These are phyloP conservation scores for Neodiprion fabricii DNA, from an alignment of 1,140 invertebrate genomes.

Conservation along the genomic window DNA sequence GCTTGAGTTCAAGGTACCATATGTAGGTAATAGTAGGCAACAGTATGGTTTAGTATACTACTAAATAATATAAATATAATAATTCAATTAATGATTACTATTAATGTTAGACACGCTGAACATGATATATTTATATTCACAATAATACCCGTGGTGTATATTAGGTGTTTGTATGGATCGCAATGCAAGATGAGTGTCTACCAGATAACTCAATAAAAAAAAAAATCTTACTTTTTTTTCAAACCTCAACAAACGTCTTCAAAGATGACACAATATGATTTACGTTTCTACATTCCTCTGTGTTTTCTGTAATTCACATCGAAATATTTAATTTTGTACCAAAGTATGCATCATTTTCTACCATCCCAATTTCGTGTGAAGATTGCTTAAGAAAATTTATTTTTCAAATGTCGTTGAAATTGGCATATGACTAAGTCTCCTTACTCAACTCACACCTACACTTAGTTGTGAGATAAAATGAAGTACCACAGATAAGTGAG, in stretches of 20 bases:
- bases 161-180: slow-evolving; percentile 11
- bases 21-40: not conserved
- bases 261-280: not conserved
- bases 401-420: no score
- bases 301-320: no score
- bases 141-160: slow-evolving; percentile 34
- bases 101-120: slow-evolving; percentile 35
- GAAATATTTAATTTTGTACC: no score
- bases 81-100: slow-evolving; percentile 19
- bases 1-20: not conserved
- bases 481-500: not conserved
- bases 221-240: not conserved
- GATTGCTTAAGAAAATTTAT: no score
- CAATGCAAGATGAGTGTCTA: not conserved
- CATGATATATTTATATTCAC: slow-evolving; percentile 50
- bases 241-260: not conserved
- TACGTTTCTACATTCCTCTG: no score
- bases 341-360: no score
- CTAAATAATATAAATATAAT: not conserved
- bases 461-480: not conserved
- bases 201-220: not conserved
- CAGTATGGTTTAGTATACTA: slow-evolving; percentile 7
- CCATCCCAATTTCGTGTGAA: no score
- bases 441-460: not conserved
- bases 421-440: not conserved